Percentiles rank a stretch among this genome's conserved stretches.
phyloP scores from a whole-genome alignment of 2,113 vertebrate genomes.

The Erpornis zantholeuca region DNA sequence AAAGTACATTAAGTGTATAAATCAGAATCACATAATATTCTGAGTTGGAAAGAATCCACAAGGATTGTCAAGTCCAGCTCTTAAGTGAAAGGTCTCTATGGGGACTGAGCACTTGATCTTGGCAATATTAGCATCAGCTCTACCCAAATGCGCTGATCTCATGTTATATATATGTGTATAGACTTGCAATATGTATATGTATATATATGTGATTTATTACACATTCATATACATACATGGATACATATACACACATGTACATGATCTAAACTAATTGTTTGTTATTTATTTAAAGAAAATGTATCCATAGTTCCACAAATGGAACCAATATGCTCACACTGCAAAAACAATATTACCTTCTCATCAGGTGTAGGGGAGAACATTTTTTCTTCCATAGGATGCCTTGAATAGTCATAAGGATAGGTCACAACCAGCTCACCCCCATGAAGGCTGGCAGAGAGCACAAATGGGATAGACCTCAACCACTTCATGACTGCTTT shows the following conservation, averaged over 20 bases:
- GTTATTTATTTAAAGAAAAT: neutral
- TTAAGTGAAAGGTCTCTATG: neutral
- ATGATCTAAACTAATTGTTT: neutral
- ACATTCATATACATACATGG: neutral
- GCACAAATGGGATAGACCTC: conserved; percentile 85
- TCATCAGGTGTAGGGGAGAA: conserved; percentile 94
- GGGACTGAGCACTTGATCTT: neutral
- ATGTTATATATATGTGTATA: neutral
- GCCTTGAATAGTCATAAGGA: conserved; percentile 91
- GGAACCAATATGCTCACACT: neutral
- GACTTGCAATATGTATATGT: neutral
- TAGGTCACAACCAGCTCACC: conserved; percentile 95
- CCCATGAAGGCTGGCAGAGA: conserved; percentile 94
- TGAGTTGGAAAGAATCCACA: neutral
- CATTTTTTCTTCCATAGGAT: conserved; percentile 87
- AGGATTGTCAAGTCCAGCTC: neutral
- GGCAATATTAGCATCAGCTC: neutral
- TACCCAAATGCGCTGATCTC: neutral
- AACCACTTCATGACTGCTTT: conserved; percentile 97
- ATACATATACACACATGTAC: neutral
- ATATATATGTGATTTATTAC: neutral
- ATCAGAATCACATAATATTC: neutral
- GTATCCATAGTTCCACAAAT: neutral
- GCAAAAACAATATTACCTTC: conserved; percentile 75
- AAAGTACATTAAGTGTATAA: neutral